phyloP scores from a whole-genome alignment of 2,113 vertebrate species.

The Amphilophus citrinellus region DNA sequence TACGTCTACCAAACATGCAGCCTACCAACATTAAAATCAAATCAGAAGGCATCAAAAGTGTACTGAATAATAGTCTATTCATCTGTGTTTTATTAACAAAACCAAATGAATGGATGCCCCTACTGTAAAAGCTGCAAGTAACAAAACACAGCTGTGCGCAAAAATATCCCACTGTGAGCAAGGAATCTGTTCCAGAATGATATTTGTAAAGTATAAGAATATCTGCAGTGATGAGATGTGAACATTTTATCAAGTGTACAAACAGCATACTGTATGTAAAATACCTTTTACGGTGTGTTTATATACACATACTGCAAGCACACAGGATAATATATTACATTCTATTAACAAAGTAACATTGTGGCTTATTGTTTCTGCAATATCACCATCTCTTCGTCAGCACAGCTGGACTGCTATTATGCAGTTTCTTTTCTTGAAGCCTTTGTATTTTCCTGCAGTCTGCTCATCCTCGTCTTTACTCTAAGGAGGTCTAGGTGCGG shows the following conservation, averaged over 20 bases:
- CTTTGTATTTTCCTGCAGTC: constrained; percentile 36
- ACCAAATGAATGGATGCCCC: not conserved
- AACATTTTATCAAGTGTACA: not conserved
- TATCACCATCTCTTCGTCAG: not conserved
- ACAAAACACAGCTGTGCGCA: constrained; percentile 15
- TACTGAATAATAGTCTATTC: not conserved
- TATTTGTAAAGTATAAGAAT: not conserved
- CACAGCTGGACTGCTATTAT: constrained; percentile 31
- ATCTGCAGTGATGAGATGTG: not conserved
- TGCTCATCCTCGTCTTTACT: constrained; percentile 40
- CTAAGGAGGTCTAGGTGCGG: constrained; percentile 40
- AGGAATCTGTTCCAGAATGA: not conserved
- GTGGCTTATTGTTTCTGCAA: not conserved
- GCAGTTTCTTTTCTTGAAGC: constrained; percentile 22
- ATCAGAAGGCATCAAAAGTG: not conserved
- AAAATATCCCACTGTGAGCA: not conserved
- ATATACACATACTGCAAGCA: not conserved
- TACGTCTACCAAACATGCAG: not conserved
- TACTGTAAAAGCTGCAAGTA: not conserved
- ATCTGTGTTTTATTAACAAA: not conserved
- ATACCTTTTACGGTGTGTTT: not conserved
- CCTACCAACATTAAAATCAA: not conserved
- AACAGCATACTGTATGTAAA: not conserved
- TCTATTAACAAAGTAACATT: not conserved
- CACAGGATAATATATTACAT: not conserved